Base-by-base conservation (phyloP, 92 coral and sea anemone genomes). In the Zoanthus sociatus region DNA sequence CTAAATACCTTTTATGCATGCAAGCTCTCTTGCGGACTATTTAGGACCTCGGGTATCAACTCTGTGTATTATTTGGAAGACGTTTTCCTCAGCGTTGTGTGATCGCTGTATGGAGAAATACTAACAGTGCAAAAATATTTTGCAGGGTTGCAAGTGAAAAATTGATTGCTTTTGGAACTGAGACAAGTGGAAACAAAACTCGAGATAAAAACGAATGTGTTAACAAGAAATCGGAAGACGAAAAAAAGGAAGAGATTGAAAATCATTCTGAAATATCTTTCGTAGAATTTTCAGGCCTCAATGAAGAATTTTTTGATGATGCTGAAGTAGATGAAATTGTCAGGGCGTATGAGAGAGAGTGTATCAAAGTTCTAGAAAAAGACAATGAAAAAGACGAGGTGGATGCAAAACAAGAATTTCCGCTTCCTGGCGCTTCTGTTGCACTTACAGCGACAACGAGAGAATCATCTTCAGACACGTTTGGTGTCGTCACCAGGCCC, bases 291-390 rank as follows among this genome's bases (percentile, higher is more conserved):
- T 60, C 47, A 0, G 83, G 89, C 61, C 86, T 92, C 12, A 92
- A 72, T 10, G 85, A 87, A 69, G 79, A 73, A 47, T 71, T 87
- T 67, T 91, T 90, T 18, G 91, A 92, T 78, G 93, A 83, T 50
- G 73, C 93, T 37, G 42, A 37, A 37, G 42, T 37, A 67, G 98
- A 94, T 71, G 90, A 86, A 79, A 94, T 94, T 47, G 79, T 94
- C 71, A 63, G 79, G 50, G 98, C 93, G 15, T 87, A 92, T 37
- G 86, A 88, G 54, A 68, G 30, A 46, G 87, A 88, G 33, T 92
- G 89, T 88, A 78, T 84, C 60, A 87, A 83, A 77, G 74, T 90
- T 15, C 18, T 31, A 26, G 71, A 73, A 37, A 21, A 72, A 13
- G 87, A 86, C 69, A 84, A 72, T 8, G 53, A 54, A 3, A 48